A percentile compares a stretch with the other conserved stretches of the same genome.
phyloP scores from a whole-genome alignment of 2,797 vertebrate species.

The Masticophis lateralis region DNA sequence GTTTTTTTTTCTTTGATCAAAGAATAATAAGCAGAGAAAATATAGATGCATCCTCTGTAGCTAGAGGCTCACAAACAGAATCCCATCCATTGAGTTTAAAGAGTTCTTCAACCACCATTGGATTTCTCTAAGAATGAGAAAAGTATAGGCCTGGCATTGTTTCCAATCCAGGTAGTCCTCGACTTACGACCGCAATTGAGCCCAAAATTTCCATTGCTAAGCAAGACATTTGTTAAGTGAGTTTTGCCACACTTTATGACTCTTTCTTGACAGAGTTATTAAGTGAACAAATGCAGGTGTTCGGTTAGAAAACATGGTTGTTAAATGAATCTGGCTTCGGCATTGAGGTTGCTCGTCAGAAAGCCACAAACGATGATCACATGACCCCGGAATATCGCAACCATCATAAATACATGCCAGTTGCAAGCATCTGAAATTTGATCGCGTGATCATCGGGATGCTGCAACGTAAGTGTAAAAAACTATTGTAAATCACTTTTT shows the following conservation, averaged over 20 bases:
- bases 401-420: neutral
- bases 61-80: neutral
- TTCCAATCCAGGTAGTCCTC: neutral
- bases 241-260: neutral
- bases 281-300: neutral
- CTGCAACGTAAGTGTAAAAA: neutral
- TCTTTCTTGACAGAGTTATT: neutral
- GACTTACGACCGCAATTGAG: neutral
- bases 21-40: neutral
- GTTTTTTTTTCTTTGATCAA: neutral
- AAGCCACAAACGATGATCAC: neutral
- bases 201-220: neutral
- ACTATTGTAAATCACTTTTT: neutral
- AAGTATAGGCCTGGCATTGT: neutral
- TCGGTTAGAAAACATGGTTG: neutral
- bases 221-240: neutral
- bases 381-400: neutral
- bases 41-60: neutral
- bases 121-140: neutral
- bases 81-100: neutral
- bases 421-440: neutral
- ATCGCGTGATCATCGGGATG: neutral
- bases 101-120: neutral
- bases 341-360: neutral
- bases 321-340: neutral